These are phyloP conservation scores for Eretmocerus hayati DNA, from an alignment of 2,888 invertebrate genomes.

Conservation along the genomic window DNA sequence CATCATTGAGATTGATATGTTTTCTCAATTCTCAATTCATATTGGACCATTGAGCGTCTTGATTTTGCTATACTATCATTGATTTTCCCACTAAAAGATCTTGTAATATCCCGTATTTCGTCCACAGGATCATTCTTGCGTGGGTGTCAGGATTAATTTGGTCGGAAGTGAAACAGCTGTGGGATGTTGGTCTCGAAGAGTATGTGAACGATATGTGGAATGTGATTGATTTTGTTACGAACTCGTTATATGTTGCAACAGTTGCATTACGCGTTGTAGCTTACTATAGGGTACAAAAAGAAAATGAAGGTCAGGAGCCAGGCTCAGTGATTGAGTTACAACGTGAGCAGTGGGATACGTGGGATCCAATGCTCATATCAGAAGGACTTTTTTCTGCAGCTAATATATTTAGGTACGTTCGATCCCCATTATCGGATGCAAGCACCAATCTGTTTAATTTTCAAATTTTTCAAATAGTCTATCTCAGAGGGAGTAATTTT, in stretches of 20 bases:
- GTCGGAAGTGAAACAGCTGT: slow-evolving; percentile 98
- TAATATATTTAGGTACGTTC: slow-evolving; percentile 77
- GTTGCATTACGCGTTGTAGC: slow-evolving; percentile 91
- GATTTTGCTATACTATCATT: too few species aligned
- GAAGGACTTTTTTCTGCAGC: slow-evolving; percentile 97
- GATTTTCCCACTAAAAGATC: too few species aligned
- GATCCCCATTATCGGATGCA: too few species aligned
- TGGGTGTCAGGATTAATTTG: slow-evolving; percentile 97
- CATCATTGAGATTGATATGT: neutral
- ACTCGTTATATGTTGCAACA: slow-evolving; percentile 95
- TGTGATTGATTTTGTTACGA: slow-evolving; percentile 97
- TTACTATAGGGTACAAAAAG: slow-evolving; percentile 85
- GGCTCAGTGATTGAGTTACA: slow-evolving; percentile 62
- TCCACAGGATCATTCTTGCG: slow-evolving; percentile 69
- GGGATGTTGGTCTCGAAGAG: slow-evolving; percentile 95
- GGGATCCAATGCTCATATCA: slow-evolving; percentile 95
- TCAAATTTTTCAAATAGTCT: too few species aligned
- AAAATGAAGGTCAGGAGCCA: slow-evolving; percentile 61
- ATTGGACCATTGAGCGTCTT: too few species aligned
- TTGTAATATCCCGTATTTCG: too few species aligned
- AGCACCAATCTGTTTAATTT: too few species aligned
- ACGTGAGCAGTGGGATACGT: slow-evolving; percentile 92
- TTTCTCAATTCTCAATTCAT: neutral
- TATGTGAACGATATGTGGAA: slow-evolving; percentile 99
- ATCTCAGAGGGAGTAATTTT: too few species aligned